Evolutionary conservation across 2,113 vertebrate genomes (phyloP), one percentile per base, ranked within the genome.

Genomic region (Chloroceryle aenea): DNA sequence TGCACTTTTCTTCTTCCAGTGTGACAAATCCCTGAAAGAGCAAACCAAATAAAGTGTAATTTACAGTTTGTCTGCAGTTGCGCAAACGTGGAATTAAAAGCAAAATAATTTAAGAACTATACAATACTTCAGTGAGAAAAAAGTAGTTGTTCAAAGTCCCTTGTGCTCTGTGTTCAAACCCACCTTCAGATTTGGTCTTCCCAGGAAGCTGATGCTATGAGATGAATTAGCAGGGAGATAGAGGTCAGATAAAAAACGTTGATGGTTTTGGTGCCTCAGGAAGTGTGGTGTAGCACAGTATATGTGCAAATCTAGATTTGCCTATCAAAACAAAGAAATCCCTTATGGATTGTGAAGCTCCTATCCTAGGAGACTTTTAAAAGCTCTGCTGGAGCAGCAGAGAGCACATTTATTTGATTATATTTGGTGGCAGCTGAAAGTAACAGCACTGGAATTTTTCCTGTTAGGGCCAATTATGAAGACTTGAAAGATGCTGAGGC

Each of bases 21-120:
- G 91, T 96, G 90, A 89, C 90, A 97, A 97, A 97, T 97, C 97
- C 89, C 68, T 92, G 43, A 74, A 89, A 95, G 73, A 96, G 52
- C 53, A 97, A 97, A 95, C 82, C 85, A 96, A 97, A 97, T 92
- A 93, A 97, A 92, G 42, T 76, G 79, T 92, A 84, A 97, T 98
- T 97, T 98, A 87, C 90, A 73, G 72, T 63, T 82, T 95, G 45
- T 66, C 82, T 97, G 84, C 53, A 96, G 76, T 96, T 97, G 90
- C n/a, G 30, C 3, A 17, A 93, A 95, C 89, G 25, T 50, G 45
- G 75, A 97, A 95, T 88, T 84, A 95, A 95, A 97, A 53, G 82
- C 50, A 91, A 96, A 97, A 95, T 68, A 91, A 94, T 91, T 83
- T 85, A 90, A 92, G 64, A 95, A 87, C 80, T 93, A 84, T 88